These are phyloP conservation scores for Strigops habroptila DNA, from an alignment of 2,113 vertebrate genomes.

Conservation along the genomic window DNA sequence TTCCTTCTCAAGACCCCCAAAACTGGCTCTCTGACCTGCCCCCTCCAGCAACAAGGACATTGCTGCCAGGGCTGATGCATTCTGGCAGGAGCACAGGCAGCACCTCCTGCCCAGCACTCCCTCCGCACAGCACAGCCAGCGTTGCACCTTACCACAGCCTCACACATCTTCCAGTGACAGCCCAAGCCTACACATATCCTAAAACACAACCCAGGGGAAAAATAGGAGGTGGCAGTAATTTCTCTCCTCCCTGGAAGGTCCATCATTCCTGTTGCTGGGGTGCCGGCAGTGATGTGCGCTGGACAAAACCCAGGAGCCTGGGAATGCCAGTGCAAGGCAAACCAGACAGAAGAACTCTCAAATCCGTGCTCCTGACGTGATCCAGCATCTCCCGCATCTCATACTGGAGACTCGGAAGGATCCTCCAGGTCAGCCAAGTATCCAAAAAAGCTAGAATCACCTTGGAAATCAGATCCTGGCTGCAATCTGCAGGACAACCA, in stretches of 20 bases:
- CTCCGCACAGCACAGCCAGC: neutral
- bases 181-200: neutral
- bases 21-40: neutral
- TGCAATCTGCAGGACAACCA: neutral
- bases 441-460: neutral
- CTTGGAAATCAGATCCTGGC: neutral
- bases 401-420: rapidly evolving
- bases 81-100: neutral
- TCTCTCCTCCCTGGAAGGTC: neutral
- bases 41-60: neutral
- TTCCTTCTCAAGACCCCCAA: neutral
- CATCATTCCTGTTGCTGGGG: neutral
- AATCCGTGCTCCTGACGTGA: rapidly evolving
- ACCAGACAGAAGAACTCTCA: neutral
- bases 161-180: rapidly evolving
- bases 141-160: neutral
- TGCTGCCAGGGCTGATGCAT: neutral
- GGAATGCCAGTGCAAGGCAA: neutral
- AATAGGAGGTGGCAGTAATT: neutral
- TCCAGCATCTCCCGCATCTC: neutral
- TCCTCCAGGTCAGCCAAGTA: too few relatives aligned
- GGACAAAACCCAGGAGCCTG: neutral
- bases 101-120: neutral
- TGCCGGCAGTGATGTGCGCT: neutral
- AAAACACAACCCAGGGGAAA: neutral